phyloP scores from a whole-genome alignment of 2,113 vertebrate species.

The Oncorhynchus nerka region DNA sequence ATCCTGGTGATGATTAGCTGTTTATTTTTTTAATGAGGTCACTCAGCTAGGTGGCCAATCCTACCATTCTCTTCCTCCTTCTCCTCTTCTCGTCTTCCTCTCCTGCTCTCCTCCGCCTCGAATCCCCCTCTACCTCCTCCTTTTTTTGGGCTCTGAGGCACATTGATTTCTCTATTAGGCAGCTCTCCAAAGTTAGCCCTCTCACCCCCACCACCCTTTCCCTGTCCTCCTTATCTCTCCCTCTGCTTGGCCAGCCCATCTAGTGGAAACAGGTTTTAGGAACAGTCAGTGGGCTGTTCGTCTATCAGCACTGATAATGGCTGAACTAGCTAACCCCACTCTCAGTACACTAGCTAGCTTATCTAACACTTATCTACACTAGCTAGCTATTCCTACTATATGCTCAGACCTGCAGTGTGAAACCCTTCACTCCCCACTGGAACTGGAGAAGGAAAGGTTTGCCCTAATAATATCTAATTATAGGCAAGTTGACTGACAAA shows the following conservation, averaged over 20 bases:
- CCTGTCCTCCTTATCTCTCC: slow-evolving; percentile 4
- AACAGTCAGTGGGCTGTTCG: neutral
- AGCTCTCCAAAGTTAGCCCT: slow-evolving; percentile 41
- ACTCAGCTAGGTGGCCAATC: slow-evolving; percentile 56
- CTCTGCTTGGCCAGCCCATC: neutral
- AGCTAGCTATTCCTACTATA: no score
- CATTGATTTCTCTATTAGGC: slow-evolving; percentile 65
- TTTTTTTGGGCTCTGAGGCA: slow-evolving; percentile 39
- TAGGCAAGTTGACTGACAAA: no score
- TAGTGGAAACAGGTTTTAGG: no score
- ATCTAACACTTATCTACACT: no score
- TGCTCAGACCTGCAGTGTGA: no score
- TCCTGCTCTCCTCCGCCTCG: slow-evolving; percentile 6
- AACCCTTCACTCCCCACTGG: no score
- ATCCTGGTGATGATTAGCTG: slow-evolving; percentile 57
- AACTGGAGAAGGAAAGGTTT: no score
- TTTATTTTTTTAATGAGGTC: slow-evolving; percentile 72
- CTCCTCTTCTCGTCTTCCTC: slow-evolving; percentile 11
- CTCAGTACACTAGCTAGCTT: no score
- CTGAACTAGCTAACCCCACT: no score
- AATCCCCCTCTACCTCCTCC: neutral
- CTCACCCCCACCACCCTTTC: slow-evolving; percentile 3
- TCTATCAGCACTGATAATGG: no score
- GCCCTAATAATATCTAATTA: no score
- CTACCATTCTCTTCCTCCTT: neutral